Percentiles rank a stretch among this genome's conserved stretches.
phyloP scores from a whole-genome alignment of 1,140 invertebrate species.

The Drosophila yakuba region DNA sequence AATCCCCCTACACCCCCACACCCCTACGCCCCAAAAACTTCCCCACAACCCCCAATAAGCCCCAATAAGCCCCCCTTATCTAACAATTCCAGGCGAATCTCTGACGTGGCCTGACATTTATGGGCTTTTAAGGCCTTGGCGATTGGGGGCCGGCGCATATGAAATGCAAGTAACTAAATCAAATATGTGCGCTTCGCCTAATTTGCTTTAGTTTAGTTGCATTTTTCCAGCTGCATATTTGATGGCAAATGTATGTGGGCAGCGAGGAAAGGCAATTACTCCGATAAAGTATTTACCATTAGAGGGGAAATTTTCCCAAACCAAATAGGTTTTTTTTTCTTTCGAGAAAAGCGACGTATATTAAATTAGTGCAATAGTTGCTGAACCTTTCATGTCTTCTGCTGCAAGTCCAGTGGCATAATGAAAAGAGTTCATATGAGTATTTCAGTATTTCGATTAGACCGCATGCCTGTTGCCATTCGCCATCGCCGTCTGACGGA shows the following conservation, averaged over 20 bases:
- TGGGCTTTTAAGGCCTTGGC: slow-evolving; percentile 50
- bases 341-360: not conserved
- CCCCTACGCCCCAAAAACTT: too few relatives aligned
- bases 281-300: too few relatives aligned
- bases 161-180: slow-evolving; percentile 77
- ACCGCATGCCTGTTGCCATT: not conserved
- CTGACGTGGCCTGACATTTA: slow-evolving; percentile 71
- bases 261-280: not conserved
- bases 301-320: not conserved
- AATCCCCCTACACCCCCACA: not conserved
- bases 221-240: slow-evolving; percentile 55
- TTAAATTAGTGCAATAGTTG: not conserved
- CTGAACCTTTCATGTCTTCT: not conserved
- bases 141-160: slow-evolving; percentile 38
- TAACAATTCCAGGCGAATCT: slow-evolving; percentile 65
- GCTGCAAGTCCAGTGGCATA: not conserved
- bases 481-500: slow-evolving; percentile 11
- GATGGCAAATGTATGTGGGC: slow-evolving; percentile 13
- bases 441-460: slow-evolving; percentile 37
- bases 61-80: too few relatives aligned
- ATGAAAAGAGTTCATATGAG: slow-evolving; percentile 14
- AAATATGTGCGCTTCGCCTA: slow-evolving; percentile 67
- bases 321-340: not conserved
- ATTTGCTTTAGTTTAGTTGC: slow-evolving; percentile 73
- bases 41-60: not conserved